phyloP scores from a whole-genome alignment of 2,888 invertebrate species.

The Sinohyriopsis cumingii region DNA sequence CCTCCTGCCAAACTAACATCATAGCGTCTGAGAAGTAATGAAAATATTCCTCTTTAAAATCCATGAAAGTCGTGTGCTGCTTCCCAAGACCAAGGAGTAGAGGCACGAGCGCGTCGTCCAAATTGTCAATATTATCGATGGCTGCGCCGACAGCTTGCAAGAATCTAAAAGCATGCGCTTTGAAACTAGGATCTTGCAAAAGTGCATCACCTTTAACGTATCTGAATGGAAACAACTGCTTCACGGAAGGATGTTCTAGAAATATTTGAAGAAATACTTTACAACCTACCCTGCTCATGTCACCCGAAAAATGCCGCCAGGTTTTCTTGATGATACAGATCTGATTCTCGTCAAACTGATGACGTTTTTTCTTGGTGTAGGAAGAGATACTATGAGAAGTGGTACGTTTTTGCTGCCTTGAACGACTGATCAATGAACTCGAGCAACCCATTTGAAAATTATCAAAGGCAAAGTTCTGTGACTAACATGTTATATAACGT shows the following conservation, averaged over 20 bases:
- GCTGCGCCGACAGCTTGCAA: constrained; percentile 60
- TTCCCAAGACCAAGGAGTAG: constrained; percentile 46
- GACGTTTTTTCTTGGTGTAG: too few species aligned
- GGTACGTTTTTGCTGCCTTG: too few species aligned
- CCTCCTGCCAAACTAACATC: constrained; percentile 43
- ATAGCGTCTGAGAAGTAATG: constrained; percentile 52
- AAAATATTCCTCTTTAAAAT: constrained; percentile 51
- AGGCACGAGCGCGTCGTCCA: constrained; percentile 40
- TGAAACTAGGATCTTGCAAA: constrained; percentile 28
- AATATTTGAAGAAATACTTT: constrained; percentile 51
- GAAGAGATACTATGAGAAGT: too few species aligned
- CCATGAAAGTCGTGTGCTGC: constrained; percentile 45
- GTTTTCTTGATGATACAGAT: constrained; percentile 32
- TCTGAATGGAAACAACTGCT: constrained; percentile 47
- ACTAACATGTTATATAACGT: too few species aligned
- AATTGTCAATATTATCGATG: constrained; percentile 50
- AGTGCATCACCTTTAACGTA: constrained; percentile 41
- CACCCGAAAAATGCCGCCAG: constrained; percentile 36
- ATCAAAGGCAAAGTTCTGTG: too few species aligned
- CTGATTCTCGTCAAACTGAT: constrained; percentile 12
- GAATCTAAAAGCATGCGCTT: constrained; percentile 54
- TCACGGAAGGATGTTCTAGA: constrained; percentile 38
- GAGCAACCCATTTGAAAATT: too few species aligned
- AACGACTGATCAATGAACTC: too few species aligned
- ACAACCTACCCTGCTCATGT: constrained; percentile 38